Evolutionary conservation across 2,797 vertebrate genomes (phyloP).

Genomic region (Cygnus olor): DNA sequence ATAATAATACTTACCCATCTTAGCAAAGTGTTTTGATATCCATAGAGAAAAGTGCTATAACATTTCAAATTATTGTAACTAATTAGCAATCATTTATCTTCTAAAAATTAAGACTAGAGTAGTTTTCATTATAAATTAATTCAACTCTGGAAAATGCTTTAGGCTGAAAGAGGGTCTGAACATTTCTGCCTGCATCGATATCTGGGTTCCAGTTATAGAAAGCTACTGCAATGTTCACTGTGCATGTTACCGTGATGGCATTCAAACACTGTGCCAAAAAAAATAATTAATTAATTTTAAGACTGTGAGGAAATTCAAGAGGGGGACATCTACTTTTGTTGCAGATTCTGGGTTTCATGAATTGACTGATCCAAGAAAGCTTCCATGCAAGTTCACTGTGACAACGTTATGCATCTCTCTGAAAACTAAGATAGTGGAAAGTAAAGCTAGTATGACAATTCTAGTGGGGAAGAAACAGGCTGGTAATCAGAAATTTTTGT

Average conservation of each 20-base stretch:
- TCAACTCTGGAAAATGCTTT: conserved; percentile 47
- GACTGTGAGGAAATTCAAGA: neutral
- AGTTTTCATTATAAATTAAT: conserved; percentile 64
- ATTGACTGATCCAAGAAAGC: neutral
- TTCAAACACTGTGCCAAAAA: neutral
- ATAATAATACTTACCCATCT: conserved; percentile 54
- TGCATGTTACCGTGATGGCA: neutral
- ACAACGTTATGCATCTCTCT: neutral
- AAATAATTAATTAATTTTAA: neutral
- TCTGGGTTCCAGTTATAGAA: neutral
- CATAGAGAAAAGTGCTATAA: conserved; percentile 50
- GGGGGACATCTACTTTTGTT: neutral
- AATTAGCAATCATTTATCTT: conserved; percentile 63
- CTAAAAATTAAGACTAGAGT: conserved; percentile 47
- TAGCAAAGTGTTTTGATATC: conserved; percentile 50
- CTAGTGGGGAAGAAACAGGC: neutral
- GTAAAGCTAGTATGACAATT: neutral
- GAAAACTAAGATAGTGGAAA: neutral
- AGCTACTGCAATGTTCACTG: neutral
- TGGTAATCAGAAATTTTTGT: neutral
- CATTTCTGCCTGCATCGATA: rapidly evolving
- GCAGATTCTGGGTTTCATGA: neutral
- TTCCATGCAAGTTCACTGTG: neutral
- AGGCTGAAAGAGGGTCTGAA: conserved; percentile 40
- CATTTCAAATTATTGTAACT: conserved; percentile 58